Evolutionary conservation across 2,113 vertebrate species (phyloP), one percentile per base, ranked within the genome.

Genomic region (Blennius ocellaris): DNA sequence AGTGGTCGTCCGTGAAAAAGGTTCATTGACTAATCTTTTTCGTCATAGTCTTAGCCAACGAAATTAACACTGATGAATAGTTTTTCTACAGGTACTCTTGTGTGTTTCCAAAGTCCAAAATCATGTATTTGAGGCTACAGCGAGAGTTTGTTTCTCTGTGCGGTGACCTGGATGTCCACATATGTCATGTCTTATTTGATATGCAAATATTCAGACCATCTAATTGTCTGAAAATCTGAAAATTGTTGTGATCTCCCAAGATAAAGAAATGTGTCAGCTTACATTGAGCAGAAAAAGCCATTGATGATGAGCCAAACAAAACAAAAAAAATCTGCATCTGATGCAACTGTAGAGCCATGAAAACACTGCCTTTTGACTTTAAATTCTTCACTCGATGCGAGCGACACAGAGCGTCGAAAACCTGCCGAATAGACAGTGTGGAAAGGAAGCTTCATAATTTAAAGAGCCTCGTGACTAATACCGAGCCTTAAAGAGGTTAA

Each of bases 221-320:
- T 30, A 30, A 30, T 30, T 30, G 21, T 30, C 21, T 30, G 2
- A 30, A 30, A 30, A 30, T 30, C 21, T 30, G 21, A 30, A 30
- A 30, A 2, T 30, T 30, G 21, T 2, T 4, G 21, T 30, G 2
- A 30, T 30, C 21, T 79, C 65, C 38, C 10, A 67, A 65, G 39
- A 14, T 39, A 51, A 48, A 40, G 21, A 57, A 6, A 37, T 5
- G 6, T 62, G 55, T 66, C 71, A 57, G 50, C 62, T 52, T 64
- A 37, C 60, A 76, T 48, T 59, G 52, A 40, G 58, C 11, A 30
- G 69, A 59, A 67, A 48, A 39, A n/a, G n/a, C n/a, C n/a, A n/a
- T n/a, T n/a, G n/a, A n/a, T n/a, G n/a, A 78, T 68, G 64, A n/a
- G n/a, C n/a, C 52, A 37, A 30, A 30, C 8, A 73, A 51, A 48